A percentile compares a stretch with the other conserved stretches of the same genome.
Conservation (phyloP, 2,797 vertebrate genomes). For the Rhinoraja longicauda region DNA sequence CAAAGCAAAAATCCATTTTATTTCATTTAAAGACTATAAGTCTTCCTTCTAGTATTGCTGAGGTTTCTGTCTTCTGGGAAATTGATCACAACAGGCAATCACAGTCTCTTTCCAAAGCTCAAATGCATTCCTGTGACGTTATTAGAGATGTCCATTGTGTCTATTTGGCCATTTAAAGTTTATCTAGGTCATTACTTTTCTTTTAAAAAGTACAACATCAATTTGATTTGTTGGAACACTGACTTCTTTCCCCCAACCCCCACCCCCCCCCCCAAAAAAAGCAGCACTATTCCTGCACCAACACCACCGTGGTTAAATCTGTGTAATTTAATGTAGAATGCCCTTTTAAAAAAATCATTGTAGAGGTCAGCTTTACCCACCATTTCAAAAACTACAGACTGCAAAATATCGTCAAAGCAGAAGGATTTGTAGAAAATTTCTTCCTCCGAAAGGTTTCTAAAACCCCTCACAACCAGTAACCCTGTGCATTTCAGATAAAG, state of each 20-base stretch:
- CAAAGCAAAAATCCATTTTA: slow-evolving; percentile 60
- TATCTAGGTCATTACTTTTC: slow-evolving; percentile 39
- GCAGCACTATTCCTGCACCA: slow-evolving; percentile 47
- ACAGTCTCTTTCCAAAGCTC: slow-evolving; percentile 57
- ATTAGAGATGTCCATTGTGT: slow-evolving; percentile 43
- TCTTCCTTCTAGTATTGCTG: slow-evolving; percentile 57
- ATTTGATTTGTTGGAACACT: slow-evolving; percentile 44
- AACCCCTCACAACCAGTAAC: not conserved
- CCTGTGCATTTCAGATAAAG: not conserved
- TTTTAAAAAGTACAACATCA: slow-evolving; percentile 41
- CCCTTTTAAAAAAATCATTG: slow-evolving; percentile 48
- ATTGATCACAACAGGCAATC: slow-evolving; percentile 48
- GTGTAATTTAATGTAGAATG: slow-evolving; percentile 49
- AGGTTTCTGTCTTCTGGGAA: slow-evolving; percentile 55
- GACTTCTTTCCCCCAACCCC: not conserved
- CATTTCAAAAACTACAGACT: slow-evolving; percentile 58
- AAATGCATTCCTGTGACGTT: slow-evolving; percentile 59
- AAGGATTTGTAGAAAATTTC: slow-evolving; percentile 38
- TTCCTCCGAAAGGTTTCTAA: not conserved
- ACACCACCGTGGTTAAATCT: slow-evolving; percentile 50
- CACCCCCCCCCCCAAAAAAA: slow-evolving; percentile 41
- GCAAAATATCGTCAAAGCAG: slow-evolving; percentile 51
- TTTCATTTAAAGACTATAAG: slow-evolving; percentile 54
- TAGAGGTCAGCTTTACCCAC: slow-evolving; percentile 58
- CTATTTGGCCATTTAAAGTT: slow-evolving; percentile 29